Evolutionary conservation across 1,140 invertebrate genomes (phyloP), one percentile per base, ranked within the genome.

Genomic region (Temnothorax longispinosus): DNA sequence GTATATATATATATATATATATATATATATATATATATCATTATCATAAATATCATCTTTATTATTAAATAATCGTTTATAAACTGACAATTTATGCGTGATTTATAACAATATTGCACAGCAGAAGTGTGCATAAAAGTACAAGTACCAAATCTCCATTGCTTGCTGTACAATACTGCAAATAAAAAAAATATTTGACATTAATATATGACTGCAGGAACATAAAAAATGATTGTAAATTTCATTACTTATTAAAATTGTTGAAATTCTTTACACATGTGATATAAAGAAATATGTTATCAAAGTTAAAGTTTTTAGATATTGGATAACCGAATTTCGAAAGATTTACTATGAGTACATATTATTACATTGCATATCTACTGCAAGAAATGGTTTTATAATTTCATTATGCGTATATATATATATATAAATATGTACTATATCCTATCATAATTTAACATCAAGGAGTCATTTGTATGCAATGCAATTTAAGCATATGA

Each of bases 21-120:
- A 18, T 41, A 38, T 50, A 60, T 27, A 21, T 27, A 8, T 32
- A n/a, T 62, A 52, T 32, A 50, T 71, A n/a, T 50, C 8, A 85
- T 32, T 27, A 50, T 75, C 35, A 47, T 13, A 32, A 86, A 47
- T 69, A 58, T 27, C 35, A 78, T 50, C 27, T 44, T 80, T 77
- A 41, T 58, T 56, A 86, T 80, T 85, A 64, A 35, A 85, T 41
- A 77, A 76, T 56, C 2, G 27, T 85, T 65, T 50, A 38, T 69
- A 47, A 67, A 54, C 13, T 86, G 11, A 86, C 27, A 50, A 65
- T 80, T 86, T 65, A 67, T 32, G 13, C 41, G 27, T 50, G 47
- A 86, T 50, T 80, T 67, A 58, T 52, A 78, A 77, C 35, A 77
- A 78, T 85, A 41, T 65, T 85, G 47, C 50, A 78, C 21, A 77